Percentiles rank a stretch among this genome's conserved stretches.
Conservation (phyloP, 2,797 vertebrate species). For the Mus spretus region DNA sequence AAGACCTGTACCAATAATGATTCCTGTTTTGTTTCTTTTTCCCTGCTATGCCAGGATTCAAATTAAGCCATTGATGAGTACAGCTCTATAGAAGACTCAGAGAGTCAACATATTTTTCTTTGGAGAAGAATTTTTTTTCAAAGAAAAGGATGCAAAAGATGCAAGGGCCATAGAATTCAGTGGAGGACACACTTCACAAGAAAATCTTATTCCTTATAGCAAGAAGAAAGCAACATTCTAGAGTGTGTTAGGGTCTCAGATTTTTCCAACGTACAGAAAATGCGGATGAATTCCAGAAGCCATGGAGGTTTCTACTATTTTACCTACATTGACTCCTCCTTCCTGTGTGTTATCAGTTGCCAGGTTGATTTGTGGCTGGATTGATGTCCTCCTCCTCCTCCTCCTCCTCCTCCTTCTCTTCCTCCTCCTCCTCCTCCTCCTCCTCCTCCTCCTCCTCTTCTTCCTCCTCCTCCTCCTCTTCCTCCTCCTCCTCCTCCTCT, state of each 20-base stretch:
- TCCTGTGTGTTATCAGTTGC: neutral
- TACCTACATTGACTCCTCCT: constrained; percentile 48
- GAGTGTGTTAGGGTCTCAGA: constrained; percentile 79
- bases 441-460: too few species aligned
- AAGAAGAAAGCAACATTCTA: constrained; percentile 80
- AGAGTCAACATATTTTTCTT: constrained; percentile 19
- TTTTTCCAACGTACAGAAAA: constrained; percentile 70
- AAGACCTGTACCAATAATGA: neutral
- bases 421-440: too few species aligned
- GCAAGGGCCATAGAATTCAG: neutral
- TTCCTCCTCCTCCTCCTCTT: too few species aligned
- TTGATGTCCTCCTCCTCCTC: neutral
- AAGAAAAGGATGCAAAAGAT: neutral
- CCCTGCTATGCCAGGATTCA: constrained; percentile 34
- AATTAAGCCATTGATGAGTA: neutral
- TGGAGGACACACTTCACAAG: constrained; percentile 75
- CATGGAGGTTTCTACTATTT: constrained; percentile 69
- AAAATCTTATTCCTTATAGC: constrained; percentile 80
- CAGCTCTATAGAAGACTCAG: neutral
- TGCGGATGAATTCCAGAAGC: constrained; percentile 45
- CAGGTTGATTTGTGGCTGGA: neutral
- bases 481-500: neutral
- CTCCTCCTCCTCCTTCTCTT: too few species aligned
- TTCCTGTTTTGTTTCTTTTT: constrained; percentile 22
- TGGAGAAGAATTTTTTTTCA: neutral